Percentiles rank a stretch among this genome's conserved stretches.
phyloP scores from a whole-genome alignment of 2,888 invertebrate species.

The Drosophila paranaensis region DNA sequence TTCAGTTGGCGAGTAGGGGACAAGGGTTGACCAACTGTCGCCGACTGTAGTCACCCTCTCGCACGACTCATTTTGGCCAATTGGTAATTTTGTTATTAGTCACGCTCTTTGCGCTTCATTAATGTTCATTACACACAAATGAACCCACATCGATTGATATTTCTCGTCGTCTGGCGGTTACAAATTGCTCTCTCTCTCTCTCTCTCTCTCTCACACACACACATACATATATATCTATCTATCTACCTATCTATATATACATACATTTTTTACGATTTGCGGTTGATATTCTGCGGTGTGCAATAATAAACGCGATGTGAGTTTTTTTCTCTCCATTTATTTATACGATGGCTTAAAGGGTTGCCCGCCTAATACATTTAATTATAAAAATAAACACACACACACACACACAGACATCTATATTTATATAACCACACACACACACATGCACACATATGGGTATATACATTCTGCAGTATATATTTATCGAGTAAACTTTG shows the following conservation, averaged over 20 bases:
- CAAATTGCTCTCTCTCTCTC: constrained; percentile 28
- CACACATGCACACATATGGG: constrained; percentile 4
- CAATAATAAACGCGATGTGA: constrained; percentile 57
- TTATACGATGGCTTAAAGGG: constrained; percentile 57
- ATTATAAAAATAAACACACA: constrained; percentile 71
- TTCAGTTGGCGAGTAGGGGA: constrained; percentile 1
- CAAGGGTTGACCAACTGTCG: constrained; percentile 56
- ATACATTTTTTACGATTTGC: constrained; percentile 39
- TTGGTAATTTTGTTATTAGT: constrained; percentile 80
- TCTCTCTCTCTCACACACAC: constrained; percentile 10
- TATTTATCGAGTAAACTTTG: constrained; percentile 56
- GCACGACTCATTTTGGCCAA: constrained; percentile 68
- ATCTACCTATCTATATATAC: neutral
- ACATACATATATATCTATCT: neutral
- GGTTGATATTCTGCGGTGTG: constrained; percentile 76
- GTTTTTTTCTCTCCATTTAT: constrained; percentile 32
- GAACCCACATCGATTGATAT: constrained; percentile 80
- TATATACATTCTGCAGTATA: constrained; percentile 13
- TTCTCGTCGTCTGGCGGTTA: constrained; percentile 69
- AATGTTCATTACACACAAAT: constrained; percentile 81
- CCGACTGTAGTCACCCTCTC: constrained; percentile 32
- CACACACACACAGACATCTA: neutral
- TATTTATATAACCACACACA: constrained; percentile 15
- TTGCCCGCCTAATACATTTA: constrained; percentile 68
- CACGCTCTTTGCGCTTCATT: constrained; percentile 81